These are phyloP conservation scores for Argopecten irradians DNA, from an alignment of 1,140 invertebrate species.

Conservation along the genomic window DNA sequence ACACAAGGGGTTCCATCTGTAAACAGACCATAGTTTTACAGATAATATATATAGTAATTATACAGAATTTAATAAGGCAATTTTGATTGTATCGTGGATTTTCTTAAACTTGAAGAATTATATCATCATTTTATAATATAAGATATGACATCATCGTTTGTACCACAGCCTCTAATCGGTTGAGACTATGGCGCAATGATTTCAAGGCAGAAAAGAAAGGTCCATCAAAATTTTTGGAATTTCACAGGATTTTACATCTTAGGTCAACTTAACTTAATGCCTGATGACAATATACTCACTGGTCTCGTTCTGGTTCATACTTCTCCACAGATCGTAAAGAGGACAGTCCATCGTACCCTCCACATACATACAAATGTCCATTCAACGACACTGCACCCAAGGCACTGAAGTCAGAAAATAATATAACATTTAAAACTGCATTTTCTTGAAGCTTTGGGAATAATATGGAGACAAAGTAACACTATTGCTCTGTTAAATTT, in stretches of 20 bases:
- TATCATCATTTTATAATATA: too few species aligned
- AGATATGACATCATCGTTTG: too few species aligned
- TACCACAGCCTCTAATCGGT: too few species aligned
- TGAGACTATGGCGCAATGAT: too few species aligned
- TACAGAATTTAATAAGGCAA: not conserved
- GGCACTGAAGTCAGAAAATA: constrained; percentile 80
- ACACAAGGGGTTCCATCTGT: constrained; percentile 71
- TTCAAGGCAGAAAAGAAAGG: too few species aligned
- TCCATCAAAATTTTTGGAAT: too few species aligned
- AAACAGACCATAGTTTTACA: constrained; percentile 23
- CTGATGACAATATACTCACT: constrained; percentile 58
- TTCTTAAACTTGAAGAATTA: not conserved
- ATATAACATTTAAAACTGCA: not conserved
- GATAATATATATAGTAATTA: not conserved
- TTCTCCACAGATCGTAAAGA: constrained; percentile 76
- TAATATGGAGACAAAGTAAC: too few species aligned
- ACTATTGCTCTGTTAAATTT: too few species aligned
- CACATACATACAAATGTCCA: constrained; percentile 90
- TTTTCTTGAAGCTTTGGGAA: not conserved
- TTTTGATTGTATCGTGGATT: not conserved
- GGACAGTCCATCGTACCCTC: constrained; percentile 81
- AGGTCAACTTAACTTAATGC: too few species aligned
- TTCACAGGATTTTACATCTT: too few species aligned
- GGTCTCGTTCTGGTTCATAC: constrained; percentile 72
- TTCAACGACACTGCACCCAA: constrained; percentile 90